Evolutionary conservation across 2,797 vertebrate genomes (phyloP), one percentile per base, ranked within the genome.

Genomic region (Hoplostethus atlanticus): DNA sequence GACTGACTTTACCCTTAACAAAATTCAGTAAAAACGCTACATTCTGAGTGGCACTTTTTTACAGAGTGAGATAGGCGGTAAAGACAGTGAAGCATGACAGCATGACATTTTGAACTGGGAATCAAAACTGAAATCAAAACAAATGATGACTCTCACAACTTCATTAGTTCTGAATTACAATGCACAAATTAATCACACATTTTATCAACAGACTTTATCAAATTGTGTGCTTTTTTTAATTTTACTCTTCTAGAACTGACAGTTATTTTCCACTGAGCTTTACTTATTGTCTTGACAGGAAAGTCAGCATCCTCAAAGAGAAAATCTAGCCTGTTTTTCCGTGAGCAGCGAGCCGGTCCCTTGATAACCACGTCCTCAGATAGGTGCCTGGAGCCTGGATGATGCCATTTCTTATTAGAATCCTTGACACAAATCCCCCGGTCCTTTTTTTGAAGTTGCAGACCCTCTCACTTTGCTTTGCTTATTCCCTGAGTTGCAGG

Each of bases 391-490:
- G 62, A 85, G 86, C 86, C 80, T 79, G 79, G 79, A 88, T 84
- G 80, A 81, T 54, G 60, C 63, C 9, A 3, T 72, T 84, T 80
- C 57, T 85, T 52, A 89, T 84, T 80, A 73, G 64, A 89, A 77
- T 80, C 68, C 79, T 82, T 79, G 83, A 86, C 80, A 90, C 69
- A 87, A 87, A 87, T 87, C 82, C 68, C 68, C 56, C 69, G 68
- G 34, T 69, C 54, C 38, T 17, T 76, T 17, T 76, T 90, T 88
- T 88, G 81, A 88, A 86, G 81, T 81, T 68, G 38, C 61, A 64
- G 73, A 67, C 77, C 72, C 47, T 79, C 74, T 85, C 68, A 74
- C 59, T 69, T 64, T 16, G 3, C 52, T 21, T 52, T 15, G 42
- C 15, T 71, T 64, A 64, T 74, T 78, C 57, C 36, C n/a, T 30